A percentile compares a stretch with the other conserved stretches of the same genome.
These are phyloP conservation scores for Cephalopachus bancanus DNA, from an alignment of 2,797 vertebrate genomes.

Conservation along the genomic window DNA sequence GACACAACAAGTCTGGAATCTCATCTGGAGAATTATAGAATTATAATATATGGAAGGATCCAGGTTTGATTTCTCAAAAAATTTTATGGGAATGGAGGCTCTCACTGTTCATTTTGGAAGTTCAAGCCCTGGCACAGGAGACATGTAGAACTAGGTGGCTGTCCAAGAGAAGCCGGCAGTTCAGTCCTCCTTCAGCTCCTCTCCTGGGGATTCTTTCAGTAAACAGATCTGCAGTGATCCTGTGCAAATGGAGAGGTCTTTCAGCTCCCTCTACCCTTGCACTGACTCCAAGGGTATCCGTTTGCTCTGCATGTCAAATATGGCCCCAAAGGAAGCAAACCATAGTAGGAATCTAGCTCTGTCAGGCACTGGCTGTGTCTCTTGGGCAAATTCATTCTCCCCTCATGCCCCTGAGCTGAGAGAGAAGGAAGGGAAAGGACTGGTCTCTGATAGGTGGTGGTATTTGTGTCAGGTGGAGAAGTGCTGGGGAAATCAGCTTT, in stretches of 20 bases:
- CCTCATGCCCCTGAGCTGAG: background rate
- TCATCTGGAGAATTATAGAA: background rate
- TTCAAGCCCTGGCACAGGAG: rapidly evolving
- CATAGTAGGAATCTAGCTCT: background rate
- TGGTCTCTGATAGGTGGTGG: background rate
- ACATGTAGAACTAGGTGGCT: background rate
- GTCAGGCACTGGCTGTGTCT: background rate
- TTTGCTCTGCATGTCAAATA: background rate
- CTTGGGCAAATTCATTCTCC: background rate
- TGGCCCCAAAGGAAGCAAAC: background rate
- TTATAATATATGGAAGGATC: background rate
- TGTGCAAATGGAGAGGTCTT: background rate
- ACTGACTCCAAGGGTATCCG: background rate
- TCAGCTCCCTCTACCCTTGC: background rate
- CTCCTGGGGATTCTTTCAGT: background rate
- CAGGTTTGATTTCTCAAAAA: background rate
- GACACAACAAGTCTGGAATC: background rate
- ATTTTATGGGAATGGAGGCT: background rate
- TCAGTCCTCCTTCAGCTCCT: background rate
- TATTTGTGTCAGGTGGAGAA: background rate
- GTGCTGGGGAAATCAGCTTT: background rate
- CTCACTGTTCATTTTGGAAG: background rate
- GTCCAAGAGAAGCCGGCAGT: background rate
- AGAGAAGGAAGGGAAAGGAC: background rate
- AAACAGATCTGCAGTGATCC: background rate